Evolutionary conservation across 1,140 invertebrate species (phyloP).

Genomic region (Armadillidium nasatum): DNA sequence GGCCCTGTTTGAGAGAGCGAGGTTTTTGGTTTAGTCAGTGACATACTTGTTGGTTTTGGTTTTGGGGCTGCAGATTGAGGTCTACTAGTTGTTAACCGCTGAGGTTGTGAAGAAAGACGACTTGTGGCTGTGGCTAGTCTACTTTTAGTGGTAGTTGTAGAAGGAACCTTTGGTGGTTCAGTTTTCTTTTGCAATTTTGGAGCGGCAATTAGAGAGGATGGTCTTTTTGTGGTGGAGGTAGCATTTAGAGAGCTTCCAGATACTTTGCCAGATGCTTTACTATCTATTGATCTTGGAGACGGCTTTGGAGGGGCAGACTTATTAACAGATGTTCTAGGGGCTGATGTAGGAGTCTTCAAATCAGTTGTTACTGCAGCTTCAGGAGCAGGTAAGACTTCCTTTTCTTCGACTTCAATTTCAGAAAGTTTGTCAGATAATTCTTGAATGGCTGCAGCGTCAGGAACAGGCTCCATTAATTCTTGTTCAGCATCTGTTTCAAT

Average conservation of each 20-base stretch:
- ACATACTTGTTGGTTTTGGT: background rate
- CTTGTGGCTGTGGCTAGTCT: background rate
- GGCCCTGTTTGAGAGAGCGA: background rate
- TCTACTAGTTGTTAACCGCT: background rate
- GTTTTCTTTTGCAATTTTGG: background rate
- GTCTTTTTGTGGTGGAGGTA: background rate
- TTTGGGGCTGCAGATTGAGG: background rate
- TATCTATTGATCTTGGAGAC: background rate
- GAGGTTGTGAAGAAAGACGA: background rate
- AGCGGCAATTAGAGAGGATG: background rate
- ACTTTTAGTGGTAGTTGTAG: background rate
- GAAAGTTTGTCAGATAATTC: constrained; percentile 1
- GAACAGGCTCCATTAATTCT: background rate
- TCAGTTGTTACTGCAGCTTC: background rate
- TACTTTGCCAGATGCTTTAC: background rate
- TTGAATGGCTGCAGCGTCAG: background rate
- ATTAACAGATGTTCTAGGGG: background rate
- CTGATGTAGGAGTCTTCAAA: background rate
- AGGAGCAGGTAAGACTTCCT: background rate
- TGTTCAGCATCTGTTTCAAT: too few species aligned
- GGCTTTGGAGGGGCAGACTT: background rate
- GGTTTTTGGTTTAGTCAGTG: background rate
- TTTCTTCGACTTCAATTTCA: background rate
- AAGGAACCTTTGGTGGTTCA: background rate
- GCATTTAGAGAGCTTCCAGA: background rate